A percentile compares a stretch with the other conserved stretches of the same genome.
Evolutionary conservation across 2,113 vertebrate genomes (phyloP).

Genomic region (Percopsis transmontana): DNA sequence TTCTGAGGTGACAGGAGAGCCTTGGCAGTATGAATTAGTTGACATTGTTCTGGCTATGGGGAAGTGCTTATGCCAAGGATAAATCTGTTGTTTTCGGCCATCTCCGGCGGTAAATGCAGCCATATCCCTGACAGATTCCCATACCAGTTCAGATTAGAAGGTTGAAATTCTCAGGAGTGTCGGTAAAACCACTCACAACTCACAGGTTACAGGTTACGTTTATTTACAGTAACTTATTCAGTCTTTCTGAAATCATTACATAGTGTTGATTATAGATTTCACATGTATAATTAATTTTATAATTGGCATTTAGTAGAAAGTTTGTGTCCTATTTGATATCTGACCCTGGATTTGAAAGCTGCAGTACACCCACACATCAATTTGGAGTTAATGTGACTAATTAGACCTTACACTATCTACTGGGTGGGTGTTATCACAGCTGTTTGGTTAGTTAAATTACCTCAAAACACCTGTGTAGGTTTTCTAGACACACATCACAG

Average conservation of each 20-base stretch:
- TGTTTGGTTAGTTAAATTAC: no score
- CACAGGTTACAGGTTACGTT: not conserved
- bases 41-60: conserved; percentile 55
- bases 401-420: no score
- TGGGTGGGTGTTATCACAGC: no score
- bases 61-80: conserved; percentile 46
- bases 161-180: not conserved
- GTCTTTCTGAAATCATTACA: not conserved
- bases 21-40: conserved; percentile 58
- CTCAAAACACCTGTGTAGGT: no score
- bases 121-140: not conserved
- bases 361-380: no score
- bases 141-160: not conserved
- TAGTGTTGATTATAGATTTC: not conserved
- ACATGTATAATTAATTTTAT: no score
- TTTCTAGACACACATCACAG: no score
- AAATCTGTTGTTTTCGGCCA: conserved; percentile 47
- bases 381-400: no score
- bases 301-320: no score
- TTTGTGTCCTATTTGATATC: no score
- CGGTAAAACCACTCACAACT: not conserved
- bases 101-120: conserved; percentile 32
- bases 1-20: conserved; percentile 60
- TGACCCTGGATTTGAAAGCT: no score
- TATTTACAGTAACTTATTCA: not conserved